A percentile compares a stretch with the other conserved stretches of the same genome.
These are phyloP conservation scores for Cheumatopsyche charites DNA, from an alignment of 1,140 invertebrate species.

Conservation along the genomic window DNA sequence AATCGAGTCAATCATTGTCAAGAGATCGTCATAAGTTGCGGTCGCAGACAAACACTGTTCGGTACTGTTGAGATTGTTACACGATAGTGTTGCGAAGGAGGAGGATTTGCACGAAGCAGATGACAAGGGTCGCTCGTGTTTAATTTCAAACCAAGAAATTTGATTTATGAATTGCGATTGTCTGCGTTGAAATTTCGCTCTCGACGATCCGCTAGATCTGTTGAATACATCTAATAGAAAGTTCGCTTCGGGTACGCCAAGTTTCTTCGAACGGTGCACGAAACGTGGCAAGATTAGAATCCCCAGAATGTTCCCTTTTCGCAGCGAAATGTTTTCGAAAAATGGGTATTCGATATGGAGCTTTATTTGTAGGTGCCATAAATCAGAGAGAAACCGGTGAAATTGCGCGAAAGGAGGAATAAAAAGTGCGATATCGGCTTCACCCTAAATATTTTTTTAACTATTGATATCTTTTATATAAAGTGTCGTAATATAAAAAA, in stretches of 20 bases:
- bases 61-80: too few species aligned
- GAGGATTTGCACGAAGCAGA: neutral
- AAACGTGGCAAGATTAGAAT: neutral
- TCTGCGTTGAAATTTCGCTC: neutral
- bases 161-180: conserved; percentile 18
- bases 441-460: conserved; percentile 37
- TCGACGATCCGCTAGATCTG: too few species aligned
- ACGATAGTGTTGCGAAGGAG: neutral
- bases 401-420: conserved; percentile 25
- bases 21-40: neutral
- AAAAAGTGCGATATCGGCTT: conserved; percentile 30
- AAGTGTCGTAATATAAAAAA: conserved; percentile 13
- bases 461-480: conserved; percentile 27
- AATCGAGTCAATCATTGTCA: neutral
- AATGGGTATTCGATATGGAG: conserved; percentile 21
- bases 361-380: conserved; percentile 37
- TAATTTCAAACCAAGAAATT: conserved; percentile 15
- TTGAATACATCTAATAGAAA: neutral
- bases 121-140: conserved; percentile 17
- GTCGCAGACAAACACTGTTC: too few species aligned
- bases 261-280: neutral
- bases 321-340: neutral
- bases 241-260: neutral
- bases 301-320: neutral
- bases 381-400: conserved; percentile 36